Evolutionary conservation across 2,888 invertebrate genomes (phyloP), one percentile per base, ranked within the genome.

Genomic region (Timema cristinae): DNA sequence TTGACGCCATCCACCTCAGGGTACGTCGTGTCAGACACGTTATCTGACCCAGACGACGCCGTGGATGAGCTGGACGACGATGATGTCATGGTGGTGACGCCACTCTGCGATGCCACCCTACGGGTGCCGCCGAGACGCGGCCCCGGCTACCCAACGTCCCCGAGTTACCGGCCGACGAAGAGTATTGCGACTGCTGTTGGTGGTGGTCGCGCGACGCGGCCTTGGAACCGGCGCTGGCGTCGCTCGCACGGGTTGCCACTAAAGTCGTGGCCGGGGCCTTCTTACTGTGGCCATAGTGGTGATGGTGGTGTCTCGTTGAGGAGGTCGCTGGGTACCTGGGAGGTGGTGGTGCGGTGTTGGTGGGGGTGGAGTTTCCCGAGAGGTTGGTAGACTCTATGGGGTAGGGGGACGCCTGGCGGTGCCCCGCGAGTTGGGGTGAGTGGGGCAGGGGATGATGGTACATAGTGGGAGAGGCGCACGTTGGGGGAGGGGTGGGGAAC

Each of bases 401-500:
- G 79, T 90, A 90, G 47, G 90, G 90, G 54, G 90, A 90, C 9
- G 90, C 86, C 79, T 90, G 90, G 32, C 90, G 84, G 79, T 85
- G 76, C 50, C 69, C 74, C 61, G 48, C 5, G 32, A 73, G 69
- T 50, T 68, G 70, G 52, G 70, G 75, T 52, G 70, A 71, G 69
- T 73, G 73, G 15, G 66, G 71, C 88, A 75, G 87, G 85, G 73
- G 72, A 66, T 71, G 74, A 48, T 73, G 73, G 70, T 74, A 74
- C 72, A 75, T 73, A 49, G 75, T 74, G 11, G 76, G 76, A 50
- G 83, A 83, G 52, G 82, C 79, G 81, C 88, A 86, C 48, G 86
- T 85, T 66, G 86, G 85, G 51, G 85, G 85, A 70, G 85, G 85
- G 59, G 85, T 85, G 54, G 86, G 85, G 77, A 85, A 86, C 61